Conservation (phyloP, 2,888 invertebrate species). For the Macrosiphum euphorbiae region DNA sequence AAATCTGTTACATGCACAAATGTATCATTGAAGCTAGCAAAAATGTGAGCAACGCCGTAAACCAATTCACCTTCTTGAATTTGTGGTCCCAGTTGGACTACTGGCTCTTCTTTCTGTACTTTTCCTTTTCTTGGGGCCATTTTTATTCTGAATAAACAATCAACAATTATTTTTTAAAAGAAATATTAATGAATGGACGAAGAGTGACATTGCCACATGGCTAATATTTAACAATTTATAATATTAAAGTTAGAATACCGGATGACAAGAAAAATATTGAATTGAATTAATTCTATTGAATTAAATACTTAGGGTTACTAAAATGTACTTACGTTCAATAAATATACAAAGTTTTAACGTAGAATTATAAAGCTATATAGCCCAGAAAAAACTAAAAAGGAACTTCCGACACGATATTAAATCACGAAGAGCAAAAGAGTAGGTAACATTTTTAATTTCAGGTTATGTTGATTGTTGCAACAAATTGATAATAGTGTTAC, state of each 20-base stretch:
- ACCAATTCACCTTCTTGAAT: constrained; percentile 97
- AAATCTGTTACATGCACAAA: constrained; percentile 99
- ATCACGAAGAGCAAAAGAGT: background rate
- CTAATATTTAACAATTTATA: background rate
- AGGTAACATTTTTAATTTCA: background rate
- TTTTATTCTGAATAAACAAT: constrained; percentile 69
- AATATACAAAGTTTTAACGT: background rate
- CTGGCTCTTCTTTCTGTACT: constrained; percentile 96
- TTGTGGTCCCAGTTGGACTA: constrained; percentile 95
- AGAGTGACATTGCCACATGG: constrained; percentile 44
- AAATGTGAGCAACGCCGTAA: constrained; percentile 99
- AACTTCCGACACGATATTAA: background rate
- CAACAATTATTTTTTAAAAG: constrained; percentile 66
- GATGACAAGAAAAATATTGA: background rate
- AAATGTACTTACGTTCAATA: constrained; percentile 14
- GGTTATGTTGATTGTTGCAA: constrained; percentile 53
- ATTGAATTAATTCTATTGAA: background rate
- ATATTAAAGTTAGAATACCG: background rate
- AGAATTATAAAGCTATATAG: background rate
- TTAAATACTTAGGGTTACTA: background rate
- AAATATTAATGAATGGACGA: background rate
- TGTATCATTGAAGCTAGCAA: constrained; percentile 99
- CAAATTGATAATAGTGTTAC: background rate
- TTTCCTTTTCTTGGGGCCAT: constrained; percentile 99
- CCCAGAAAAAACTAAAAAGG: background rate